phyloP scores from a whole-genome alignment of 2,888 invertebrate species.

The Chymomyza amoena region DNA sequence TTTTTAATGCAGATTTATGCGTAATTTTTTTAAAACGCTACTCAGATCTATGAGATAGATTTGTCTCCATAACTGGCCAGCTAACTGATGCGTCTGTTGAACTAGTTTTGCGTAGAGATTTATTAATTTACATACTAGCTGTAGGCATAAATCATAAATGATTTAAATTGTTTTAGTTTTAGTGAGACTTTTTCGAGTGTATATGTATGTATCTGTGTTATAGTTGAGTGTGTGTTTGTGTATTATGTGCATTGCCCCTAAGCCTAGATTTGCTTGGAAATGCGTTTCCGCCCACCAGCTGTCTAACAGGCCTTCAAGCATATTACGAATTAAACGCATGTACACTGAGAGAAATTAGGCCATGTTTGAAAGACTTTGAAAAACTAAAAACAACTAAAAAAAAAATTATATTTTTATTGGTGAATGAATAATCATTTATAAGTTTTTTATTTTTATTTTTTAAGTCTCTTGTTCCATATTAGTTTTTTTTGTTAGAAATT shows the following conservation, averaged over 20 bases:
- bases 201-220: neutral
- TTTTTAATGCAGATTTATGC: conserved; percentile 9
- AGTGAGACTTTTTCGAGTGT: neutral
- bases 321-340: neutral
- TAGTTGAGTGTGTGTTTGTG: neutral
- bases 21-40: neutral
- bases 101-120: conserved; percentile 14
- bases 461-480: too few species aligned
- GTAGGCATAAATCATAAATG: conserved; percentile 42
- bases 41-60: neutral
- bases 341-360: too few species aligned
- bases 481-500: too few species aligned
- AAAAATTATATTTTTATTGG: too few species aligned
- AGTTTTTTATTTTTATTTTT: too few species aligned
- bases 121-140: conserved; percentile 30
- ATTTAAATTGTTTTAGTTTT: conserved; percentile 58
- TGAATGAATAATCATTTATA: too few species aligned
- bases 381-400: too few species aligned
- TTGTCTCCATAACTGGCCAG: neutral
- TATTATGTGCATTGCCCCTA: conserved; percentile 13
- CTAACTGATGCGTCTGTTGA: neutral
- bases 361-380: too few species aligned
- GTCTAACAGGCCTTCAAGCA: conserved; percentile 22
- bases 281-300: conserved; percentile 48
- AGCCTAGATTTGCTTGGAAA: conserved; percentile 14